A percentile compares a stretch with the other conserved stretches of the same genome.
phyloP scores from a whole-genome alignment of 92 coral and sea anemone genomes.

The Epizoanthus illoricatus region DNA sequence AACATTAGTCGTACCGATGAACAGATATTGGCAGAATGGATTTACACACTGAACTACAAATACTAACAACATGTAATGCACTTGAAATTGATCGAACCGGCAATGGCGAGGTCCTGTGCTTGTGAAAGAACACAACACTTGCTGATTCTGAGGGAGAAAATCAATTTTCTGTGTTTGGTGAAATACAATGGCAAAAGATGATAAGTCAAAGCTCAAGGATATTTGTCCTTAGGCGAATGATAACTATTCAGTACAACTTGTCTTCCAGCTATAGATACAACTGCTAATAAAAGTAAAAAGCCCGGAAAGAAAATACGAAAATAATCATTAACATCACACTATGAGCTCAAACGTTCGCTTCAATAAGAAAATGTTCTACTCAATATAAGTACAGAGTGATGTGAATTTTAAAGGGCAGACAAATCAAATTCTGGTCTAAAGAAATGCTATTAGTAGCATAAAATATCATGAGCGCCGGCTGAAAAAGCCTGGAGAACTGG shows the following conservation, averaged over 20 bases:
- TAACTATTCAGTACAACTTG: too few species aligned
- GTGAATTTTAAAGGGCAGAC: too few species aligned
- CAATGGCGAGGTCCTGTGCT: constrained; percentile 9
- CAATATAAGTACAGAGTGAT: too few species aligned
- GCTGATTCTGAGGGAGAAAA: not conserved
- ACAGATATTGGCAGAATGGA: too few species aligned
- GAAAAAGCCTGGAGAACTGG: not conserved
- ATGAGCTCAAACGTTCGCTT: too few species aligned
- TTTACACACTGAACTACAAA: not conserved
- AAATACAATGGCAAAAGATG: not conserved
- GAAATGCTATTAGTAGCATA: not conserved
- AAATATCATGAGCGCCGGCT: not conserved
- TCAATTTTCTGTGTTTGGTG: not conserved
- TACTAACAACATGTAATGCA: constrained; percentile 6
- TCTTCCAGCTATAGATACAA: too few species aligned
- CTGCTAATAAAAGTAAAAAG: too few species aligned
- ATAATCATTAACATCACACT: too few species aligned
- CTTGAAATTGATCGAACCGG: constrained; percentile 3
- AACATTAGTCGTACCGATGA: too few species aligned
- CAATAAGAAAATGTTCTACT: too few species aligned
- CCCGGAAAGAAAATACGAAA: too few species aligned
- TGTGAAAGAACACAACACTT: not conserved
- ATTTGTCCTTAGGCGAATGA: too few species aligned
- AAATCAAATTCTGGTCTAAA: not conserved
- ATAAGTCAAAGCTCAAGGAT: not conserved